Base-by-base conservation (phyloP, 2,888 invertebrate species). In the Nymphalis c-album region DNA sequence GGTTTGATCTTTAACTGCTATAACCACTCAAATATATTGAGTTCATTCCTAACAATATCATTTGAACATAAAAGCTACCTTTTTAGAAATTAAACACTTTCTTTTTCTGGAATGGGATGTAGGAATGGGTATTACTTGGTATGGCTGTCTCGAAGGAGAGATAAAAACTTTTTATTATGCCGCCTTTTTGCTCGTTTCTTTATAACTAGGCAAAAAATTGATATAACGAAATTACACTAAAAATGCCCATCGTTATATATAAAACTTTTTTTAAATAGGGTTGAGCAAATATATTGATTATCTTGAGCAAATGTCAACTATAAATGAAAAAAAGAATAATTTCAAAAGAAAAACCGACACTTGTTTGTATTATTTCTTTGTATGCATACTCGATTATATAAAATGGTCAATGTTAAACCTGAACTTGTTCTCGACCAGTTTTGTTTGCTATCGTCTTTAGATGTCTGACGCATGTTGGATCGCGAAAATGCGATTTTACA, bases 401-500 rank as follows among this genome's bases (percentile, higher is more conserved):
- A 57, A 64, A 72, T 72, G 64, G 69, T 59, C 64, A 59, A 53
- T 20, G 60, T 57, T 57, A 60, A 58, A 65, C 55, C 13, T 53
- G 55, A 63, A 67, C 64, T 64, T 31, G 63, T 67, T 67, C 62
- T 55, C 53, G 35, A 66, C 65, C 69, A 70, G 64, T 73, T 46
- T 61, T 50, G 61, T 78, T 79, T 77, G 72, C 70, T 74, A 74
- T 78, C 65, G 72, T 73, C 78, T 77, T 75, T 71, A 69, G 72
- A 76, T 71, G 73, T 72, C 73, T 65, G 64, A 60, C 68, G 72
- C 75, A 73, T 72, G 73, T 73, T 69, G 73, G 73, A 77, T 77
- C 75, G 75, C 73, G 70, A 77, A 76, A 77, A 78, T 70, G 73
- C 74, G 66, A 76, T 75, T 73, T 73, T 71, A 72, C 75, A 73